A percentile compares a stretch with the other conserved stretches of the same genome.
Conservation (phyloP, 2,797 vertebrate species). For the Chloroceryle amazona region DNA sequence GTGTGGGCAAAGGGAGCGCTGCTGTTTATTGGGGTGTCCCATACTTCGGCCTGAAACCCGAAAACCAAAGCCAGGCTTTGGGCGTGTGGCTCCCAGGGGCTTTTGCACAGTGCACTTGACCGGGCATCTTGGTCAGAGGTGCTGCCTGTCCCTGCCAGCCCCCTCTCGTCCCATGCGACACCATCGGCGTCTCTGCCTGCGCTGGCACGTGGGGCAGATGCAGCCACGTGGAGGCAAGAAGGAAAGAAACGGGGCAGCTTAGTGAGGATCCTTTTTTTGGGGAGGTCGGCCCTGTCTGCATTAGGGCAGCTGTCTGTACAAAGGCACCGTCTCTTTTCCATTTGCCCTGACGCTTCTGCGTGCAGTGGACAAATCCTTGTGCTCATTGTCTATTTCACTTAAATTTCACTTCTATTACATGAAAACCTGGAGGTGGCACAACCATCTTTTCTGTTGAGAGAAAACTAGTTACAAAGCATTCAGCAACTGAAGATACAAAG, state of each 20-base stretch:
- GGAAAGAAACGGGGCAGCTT: fast-evolving
- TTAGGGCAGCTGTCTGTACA: neutral
- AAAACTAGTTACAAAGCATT: neutral
- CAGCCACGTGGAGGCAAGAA: too few species aligned
- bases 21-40: fast-evolving
- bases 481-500: neutral
- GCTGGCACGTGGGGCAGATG: fast-evolving
- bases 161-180: fast-evolving
- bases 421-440: neutral
- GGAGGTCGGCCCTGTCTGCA: fast-evolving
- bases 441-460: neutral
- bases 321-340: fast-evolving
- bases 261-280: neutral
- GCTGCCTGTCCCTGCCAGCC: fast-evolving
- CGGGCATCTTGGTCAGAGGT: fast-evolving
- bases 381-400: fast-evolving
- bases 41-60: neutral
- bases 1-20: too few species aligned
- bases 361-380: neutral
- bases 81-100: fast-evolving
- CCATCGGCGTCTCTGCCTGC: fast-evolving
- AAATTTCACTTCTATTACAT: neutral
- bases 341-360: fast-evolving
- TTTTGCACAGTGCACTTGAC: fast-evolving
- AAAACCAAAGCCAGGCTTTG: too few species aligned